Base-by-base conservation (phyloP, 2,888 invertebrate species). In the Tanypteryx hageni region DNA sequence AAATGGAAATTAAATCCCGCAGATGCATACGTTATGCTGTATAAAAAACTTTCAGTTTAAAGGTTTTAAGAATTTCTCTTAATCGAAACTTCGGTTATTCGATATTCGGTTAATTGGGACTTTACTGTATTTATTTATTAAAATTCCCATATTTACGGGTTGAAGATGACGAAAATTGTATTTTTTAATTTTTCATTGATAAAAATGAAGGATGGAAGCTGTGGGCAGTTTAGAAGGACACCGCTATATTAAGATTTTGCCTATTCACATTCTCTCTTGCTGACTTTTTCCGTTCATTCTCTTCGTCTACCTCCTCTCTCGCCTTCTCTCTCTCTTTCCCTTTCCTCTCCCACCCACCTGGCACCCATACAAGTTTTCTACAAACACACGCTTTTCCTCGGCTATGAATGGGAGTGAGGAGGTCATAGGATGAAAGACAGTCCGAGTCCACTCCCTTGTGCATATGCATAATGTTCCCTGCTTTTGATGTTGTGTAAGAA, bases 371-470 rank as follows among this genome's bases (percentile, higher is more conserved):
- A 61, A 61, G 59, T 61, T 27, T 83, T 18, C 83, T 56, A 83
- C 83, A 83, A 83, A 57, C 61, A 27, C 16, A 59, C 61, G 86
- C 76, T 76, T 76, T 76, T 27, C 76, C 76, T 76, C 76, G 76
- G 22, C 27, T 86, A 86, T 86, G 86, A 86, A 86, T 86, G 86
- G 86, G 86, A 86, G 86, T n/a, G 14, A 86, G 83, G 83, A 83
- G 85, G 85, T 85, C 85, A 85, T 14, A 58, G 85, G 57, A 85
- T 85, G 59, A 85, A 85, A 44, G 44, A 44, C 83, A 83, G 83
- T 83, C 83, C 14, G 76, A 58, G 85, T 86, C 61, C 59, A 86
- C 61, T 86, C 86, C 86, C 86, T 16, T 27, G 61, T 16, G 59
- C 86, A 56, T 83, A 83, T 83, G 83, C 83, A 83, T 83, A 83